Percentiles rank a stretch among this genome's conserved stretches.
Conservation (phyloP, 2,888 invertebrate species). For the Oligia strigilis region DNA sequence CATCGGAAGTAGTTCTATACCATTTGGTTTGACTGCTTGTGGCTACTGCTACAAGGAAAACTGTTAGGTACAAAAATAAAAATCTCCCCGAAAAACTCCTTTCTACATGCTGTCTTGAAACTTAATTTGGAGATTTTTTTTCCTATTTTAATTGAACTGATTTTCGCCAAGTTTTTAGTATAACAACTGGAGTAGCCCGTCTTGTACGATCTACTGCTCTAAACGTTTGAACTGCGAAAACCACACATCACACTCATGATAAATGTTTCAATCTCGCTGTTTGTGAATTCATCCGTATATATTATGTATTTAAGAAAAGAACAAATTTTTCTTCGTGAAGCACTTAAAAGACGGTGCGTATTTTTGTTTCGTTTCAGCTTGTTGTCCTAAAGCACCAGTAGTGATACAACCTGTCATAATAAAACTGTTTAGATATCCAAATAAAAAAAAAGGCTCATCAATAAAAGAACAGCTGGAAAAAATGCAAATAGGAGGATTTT, state of each 20-base stretch:
- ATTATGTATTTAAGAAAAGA: neutral
- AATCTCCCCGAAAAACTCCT: neutral
- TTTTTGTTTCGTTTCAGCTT: conserved; percentile 69
- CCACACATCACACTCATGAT: neutral
- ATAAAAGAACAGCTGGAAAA: conserved; percentile 42
- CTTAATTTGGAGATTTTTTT: neutral
- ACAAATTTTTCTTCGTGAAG: neutral
- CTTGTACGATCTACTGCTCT: too few relatives aligned
- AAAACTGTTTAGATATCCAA: conserved; percentile 81
- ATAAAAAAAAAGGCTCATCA: conserved; percentile 35
- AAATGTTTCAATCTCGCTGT: neutral
- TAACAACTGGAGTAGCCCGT: neutral
- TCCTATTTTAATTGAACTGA: neutral
- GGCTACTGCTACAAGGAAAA: neutral
- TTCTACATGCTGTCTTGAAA: neutral
- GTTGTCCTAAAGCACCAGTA: conserved; percentile 74
- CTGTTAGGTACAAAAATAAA: neutral
- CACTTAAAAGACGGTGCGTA: neutral
- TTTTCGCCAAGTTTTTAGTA: neutral
- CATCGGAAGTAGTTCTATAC: neutral
- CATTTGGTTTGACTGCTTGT: neutral
- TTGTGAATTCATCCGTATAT: neutral
- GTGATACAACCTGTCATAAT: conserved; percentile 83
- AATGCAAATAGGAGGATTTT: conserved; percentile 39
- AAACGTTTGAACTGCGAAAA: neutral